Evolutionary conservation across 2,797 vertebrate species (phyloP), one percentile per base, ranked within the genome.

Genomic region (Poecilia velifera): DNA sequence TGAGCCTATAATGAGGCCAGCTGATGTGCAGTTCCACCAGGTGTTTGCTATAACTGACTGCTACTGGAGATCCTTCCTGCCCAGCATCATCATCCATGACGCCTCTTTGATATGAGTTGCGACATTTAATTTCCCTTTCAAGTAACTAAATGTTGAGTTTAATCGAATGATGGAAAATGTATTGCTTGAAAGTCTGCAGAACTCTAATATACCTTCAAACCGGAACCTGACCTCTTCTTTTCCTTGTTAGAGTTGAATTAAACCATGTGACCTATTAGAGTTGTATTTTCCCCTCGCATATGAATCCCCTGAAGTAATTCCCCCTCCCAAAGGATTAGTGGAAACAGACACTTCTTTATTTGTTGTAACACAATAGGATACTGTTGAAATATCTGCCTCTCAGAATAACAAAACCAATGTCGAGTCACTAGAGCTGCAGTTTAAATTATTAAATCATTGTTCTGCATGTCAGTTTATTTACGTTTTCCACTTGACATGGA

Each of bases 311-410:
- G 45, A 72, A 47, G 2, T n/a, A 28, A 72, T 6, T 14, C 70
- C 12, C 45, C 3, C 47, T 22, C 78, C 80, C 87, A 85, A 84
- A 59, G 53, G 55, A 81, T 89, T 57, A 83, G n/a, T 45, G 68
- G 66, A 86, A 62, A 18, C 53, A 74, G 76, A 71, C n/a, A 31
- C 43, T 16, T 20, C 76, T 79, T 82, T 86, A 88, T 89, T 90
- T 84, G 81, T 71, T 84, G 77, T 72, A 47, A 7, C 77, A 68
- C 81, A 83, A 76, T 73, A 18, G 74, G 78, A 75, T 57, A 73
- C 78, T 85, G 76, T 79, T 86, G 68, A 84, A 84, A 87, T 76
- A 78, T 89, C 83, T 82, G 70, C 80, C 76, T 90, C 80, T 82
- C 74, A 81, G 77, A 86, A 88, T 84, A 66, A 79, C 79, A 81